Conservation (phyloP, 2,113 vertebrate genomes). For the Megaceryle torquata region DNA sequence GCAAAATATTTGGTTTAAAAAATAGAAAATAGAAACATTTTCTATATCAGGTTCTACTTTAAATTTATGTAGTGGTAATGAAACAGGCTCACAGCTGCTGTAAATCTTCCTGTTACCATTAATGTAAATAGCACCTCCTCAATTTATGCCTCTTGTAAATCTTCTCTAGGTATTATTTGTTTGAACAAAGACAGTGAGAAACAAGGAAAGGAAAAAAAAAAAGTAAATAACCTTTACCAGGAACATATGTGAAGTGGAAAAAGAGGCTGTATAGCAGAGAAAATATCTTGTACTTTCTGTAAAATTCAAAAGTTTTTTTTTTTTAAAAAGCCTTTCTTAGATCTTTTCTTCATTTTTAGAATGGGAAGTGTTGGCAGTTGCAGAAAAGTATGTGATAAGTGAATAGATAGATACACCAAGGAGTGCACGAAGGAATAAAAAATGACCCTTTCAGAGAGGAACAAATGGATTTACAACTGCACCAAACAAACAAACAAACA, state of each 20-base stretch:
- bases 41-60: background rate
- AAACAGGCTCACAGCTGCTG: background rate
- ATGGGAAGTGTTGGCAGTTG: background rate
- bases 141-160: background rate
- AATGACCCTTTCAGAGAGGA: background rate
- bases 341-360: background rate
- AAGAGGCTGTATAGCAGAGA: background rate
- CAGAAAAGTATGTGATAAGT: background rate
- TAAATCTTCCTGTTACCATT: background rate
- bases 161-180: background rate
- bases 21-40: background rate
- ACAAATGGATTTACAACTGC: background rate
- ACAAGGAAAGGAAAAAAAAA: background rate
- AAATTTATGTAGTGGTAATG: background rate
- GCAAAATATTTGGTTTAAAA: background rate
- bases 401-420: background rate
- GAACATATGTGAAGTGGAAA: background rate
- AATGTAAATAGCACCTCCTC: background rate
- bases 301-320: background rate
- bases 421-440: background rate
- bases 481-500: background rate
- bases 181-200: background rate
- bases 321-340: background rate
- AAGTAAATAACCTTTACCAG: background rate
- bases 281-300: background rate